Conservation (phyloP, 2,797 vertebrate genomes). For the Mormyrops boulengeri region DNA sequence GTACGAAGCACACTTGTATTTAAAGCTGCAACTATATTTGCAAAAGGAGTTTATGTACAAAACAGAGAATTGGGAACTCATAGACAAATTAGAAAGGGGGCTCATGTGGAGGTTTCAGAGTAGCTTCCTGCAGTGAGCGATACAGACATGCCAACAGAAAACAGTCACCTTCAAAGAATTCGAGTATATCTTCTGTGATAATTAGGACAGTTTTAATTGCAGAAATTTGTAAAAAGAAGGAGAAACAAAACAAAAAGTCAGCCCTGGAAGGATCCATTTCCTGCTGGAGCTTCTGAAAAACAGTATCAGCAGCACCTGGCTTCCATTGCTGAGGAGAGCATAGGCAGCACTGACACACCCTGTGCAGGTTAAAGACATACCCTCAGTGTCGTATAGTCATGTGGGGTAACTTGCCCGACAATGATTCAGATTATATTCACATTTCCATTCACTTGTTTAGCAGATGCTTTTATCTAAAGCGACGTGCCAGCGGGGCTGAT, state of each 20-base stretch:
- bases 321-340: neutral
- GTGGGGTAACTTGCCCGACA: neutral
- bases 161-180: slow-evolving; percentile 22
- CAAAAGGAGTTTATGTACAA: neutral
- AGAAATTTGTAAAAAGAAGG: slow-evolving; percentile 36
- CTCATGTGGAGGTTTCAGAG: neutral
- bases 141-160: neutral
- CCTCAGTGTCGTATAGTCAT: neutral
- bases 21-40: neutral
- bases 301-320: neutral
- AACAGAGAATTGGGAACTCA: neutral
- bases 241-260: slow-evolving; percentile 22
- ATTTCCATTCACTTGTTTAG: neutral
- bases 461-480: neutral
- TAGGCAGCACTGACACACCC: neutral
- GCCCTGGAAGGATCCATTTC: slow-evolving; percentile 36
- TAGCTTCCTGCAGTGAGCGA: neutral
- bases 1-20: neutral
- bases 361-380: slow-evolving; percentile 13
- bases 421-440: neutral
- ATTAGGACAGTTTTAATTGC: slow-evolving; percentile 46
- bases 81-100: neutral
- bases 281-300: slow-evolving; percentile 32
- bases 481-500: neutral
- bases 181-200: slow-evolving; percentile 33